Percentiles rank a stretch among this genome's conserved stretches.
Evolutionary conservation across 2,113 vertebrate genomes (phyloP).

Genomic region (Eclectus roratus): DNA sequence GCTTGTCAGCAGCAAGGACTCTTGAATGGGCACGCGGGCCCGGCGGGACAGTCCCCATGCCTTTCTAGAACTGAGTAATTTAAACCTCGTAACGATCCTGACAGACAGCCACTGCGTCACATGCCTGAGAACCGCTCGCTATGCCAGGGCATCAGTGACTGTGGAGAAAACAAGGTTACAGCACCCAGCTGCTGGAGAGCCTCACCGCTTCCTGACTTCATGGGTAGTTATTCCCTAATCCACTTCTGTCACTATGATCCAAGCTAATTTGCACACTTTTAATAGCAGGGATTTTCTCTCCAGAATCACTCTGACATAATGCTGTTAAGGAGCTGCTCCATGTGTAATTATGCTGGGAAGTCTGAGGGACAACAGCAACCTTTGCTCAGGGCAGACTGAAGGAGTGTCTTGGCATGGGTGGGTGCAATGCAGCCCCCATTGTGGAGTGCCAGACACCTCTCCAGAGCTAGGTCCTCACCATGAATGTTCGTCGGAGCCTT

Average conservation of each 20-base stretch:
- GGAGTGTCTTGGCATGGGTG: not conserved
- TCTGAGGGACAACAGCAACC: not conserved
- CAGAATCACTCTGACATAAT: not conserved
- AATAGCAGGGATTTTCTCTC: not conserved
- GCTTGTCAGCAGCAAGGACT: accelerated
- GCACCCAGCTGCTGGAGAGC: not conserved
- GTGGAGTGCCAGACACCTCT: accelerated
- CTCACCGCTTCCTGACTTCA: not conserved
- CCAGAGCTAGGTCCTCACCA: not conserved
- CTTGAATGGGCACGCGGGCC: accelerated
- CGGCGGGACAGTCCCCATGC: accelerated
- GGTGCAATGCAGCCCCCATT: not conserved
- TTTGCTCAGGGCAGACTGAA: not conserved
- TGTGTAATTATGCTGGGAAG: accelerated
- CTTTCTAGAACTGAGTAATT: not conserved
- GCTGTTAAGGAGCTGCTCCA: not conserved
- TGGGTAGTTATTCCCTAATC: not conserved
- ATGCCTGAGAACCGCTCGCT: accelerated
- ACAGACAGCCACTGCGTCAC: not conserved
- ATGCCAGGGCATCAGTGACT: accelerated
- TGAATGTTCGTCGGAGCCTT: not conserved
- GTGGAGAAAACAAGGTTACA: not conserved
- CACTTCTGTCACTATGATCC: accelerated
- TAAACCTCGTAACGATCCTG: not conserved
- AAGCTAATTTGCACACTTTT: not conserved